Base-by-base conservation (phyloP, 2,797 vertebrate species). In the Agapornis canus region DNA sequence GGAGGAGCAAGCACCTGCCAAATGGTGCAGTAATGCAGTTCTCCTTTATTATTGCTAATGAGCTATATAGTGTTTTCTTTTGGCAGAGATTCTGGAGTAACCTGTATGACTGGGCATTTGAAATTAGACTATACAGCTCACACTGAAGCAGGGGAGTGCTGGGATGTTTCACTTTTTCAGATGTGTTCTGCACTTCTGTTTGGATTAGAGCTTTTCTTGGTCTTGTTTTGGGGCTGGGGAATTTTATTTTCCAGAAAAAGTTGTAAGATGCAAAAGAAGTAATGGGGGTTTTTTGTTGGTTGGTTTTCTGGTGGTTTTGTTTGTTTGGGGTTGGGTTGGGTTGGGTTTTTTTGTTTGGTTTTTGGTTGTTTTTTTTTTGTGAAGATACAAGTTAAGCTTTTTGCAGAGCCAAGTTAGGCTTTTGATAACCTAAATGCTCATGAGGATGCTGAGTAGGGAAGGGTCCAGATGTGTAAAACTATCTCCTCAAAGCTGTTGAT, bases 51-150 rank as follows among this genome's bases (percentile, higher is more conserved):
- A 26, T 7, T 81, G 48, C 31, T 5, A 54, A 5, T 0, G 3
- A 59, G 47, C 23, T 77, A 3, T 11, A 6, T 12, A 7, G 13
- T 60, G 17, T 42, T 92, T 78, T 71, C 40, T n/a, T 84, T 49
- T 42, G 64, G n/a, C n/a, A 77, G 66, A 64, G 18, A 11, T 75
- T 76, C 26, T 42, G 18, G 32, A 25, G 11, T 66, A 56, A 29
- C 7, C 22, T 65, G 6, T 2, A 3, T 26, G 47, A 31, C 1
- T 49, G 19, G 49, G 51, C 3, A 1, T 20, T 14, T 77, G 80
- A 77, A 88, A 32, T 26, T 25, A 78, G 23, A 59, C 1, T 7
- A 4, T 0, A 39, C 25, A 9, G 35, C 10, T 3, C 3, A 42
- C 11, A 2, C 10, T 39, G 54, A 82, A 77, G 8, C 51, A 13